phyloP scores from a whole-genome alignment of 2,113 vertebrate species.

The Lampris incognitus region DNA sequence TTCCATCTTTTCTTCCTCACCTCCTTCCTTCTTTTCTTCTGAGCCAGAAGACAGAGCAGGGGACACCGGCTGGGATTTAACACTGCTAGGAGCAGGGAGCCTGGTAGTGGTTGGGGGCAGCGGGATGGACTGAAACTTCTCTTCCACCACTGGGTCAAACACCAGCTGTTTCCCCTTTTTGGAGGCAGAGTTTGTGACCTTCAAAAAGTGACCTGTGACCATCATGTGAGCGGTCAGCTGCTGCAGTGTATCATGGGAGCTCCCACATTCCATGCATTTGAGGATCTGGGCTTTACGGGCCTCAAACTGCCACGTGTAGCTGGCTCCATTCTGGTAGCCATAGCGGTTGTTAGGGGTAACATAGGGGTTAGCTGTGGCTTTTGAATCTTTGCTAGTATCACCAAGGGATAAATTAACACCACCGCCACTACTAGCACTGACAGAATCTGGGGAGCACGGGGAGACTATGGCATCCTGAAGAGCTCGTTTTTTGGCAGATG shows the following conservation, averaged over 20 bases:
- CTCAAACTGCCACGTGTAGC: conserved; percentile 99
- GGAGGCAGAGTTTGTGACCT: conserved; percentile 97
- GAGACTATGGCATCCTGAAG: conserved; percentile 90
- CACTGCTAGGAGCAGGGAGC: conserved; percentile 85
- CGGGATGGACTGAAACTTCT: conserved; percentile 98
- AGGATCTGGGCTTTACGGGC: conserved; percentile 98
- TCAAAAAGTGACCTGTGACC: conserved; percentile 98
- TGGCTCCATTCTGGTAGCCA: conserved; percentile 98
- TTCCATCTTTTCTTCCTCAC: conserved; percentile 73
- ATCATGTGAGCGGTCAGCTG: conserved; percentile 99
- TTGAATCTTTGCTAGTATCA: conserved; percentile 82
- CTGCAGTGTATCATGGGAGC: conserved; percentile 97
- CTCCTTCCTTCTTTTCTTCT: conserved; percentile 88
- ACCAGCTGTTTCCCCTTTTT: conserved; percentile 98
- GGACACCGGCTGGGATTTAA: conserved; percentile 93
- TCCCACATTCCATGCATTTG: conserved; percentile 99
- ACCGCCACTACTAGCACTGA: conserved; percentile 83
- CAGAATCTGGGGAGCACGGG: conserved; percentile 93
- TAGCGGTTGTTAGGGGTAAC: conserved; percentile 99
- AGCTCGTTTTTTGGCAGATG: conserved; percentile 92
- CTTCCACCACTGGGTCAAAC: conserved; percentile 93
- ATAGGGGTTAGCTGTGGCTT: conserved; percentile 93
- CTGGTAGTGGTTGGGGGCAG: conserved; percentile 94
- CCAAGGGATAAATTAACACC: conserved; percentile 74
- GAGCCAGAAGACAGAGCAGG: conserved; percentile 82